Conservation (phyloP, 2,888 invertebrate genomes). For the Perithous albicinctus region DNA sequence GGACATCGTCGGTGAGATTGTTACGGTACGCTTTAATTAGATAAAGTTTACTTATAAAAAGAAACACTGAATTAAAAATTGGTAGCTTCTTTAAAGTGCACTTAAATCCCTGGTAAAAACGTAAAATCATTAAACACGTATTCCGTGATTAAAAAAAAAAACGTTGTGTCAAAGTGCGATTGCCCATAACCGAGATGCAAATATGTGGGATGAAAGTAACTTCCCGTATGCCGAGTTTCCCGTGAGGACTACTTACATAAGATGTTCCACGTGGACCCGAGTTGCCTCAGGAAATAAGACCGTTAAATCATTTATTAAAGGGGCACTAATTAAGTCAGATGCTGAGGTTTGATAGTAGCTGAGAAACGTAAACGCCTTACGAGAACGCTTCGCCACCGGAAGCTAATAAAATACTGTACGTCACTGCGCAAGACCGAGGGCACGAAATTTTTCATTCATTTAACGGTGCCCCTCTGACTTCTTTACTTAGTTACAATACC, state of each 20-base stretch:
- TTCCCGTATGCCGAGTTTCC: neutral
- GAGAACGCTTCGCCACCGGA: conserved; percentile 46
- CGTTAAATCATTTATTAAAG: conserved; percentile 76
- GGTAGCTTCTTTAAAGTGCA: too few relatives aligned
- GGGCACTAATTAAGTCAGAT: conserved; percentile 72
- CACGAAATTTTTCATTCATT: conserved; percentile 66
- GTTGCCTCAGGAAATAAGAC: conserved; percentile 67
- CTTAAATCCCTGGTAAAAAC: too few relatives aligned
- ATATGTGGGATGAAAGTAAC: neutral
- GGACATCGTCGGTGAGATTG: too few relatives aligned
- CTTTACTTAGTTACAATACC: neutral
- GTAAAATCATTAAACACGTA: too few relatives aligned
- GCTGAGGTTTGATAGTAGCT: conserved; percentile 42
- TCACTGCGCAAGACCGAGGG: neutral
- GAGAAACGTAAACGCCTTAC: neutral
- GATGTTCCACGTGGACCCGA: neutral
- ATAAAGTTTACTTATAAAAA: too few relatives aligned
- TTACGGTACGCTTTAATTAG: too few relatives aligned
- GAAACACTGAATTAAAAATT: too few relatives aligned
- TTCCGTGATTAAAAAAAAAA: neutral
- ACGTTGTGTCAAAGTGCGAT: neutral
- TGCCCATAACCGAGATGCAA: neutral
- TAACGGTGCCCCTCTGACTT: conserved; percentile 63
- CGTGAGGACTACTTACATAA: neutral
- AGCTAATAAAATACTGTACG: conserved; percentile 56